A percentile compares a stretch with the other conserved stretches of the same genome.
Evolutionary conservation across 1,140 invertebrate species (phyloP).

Genomic region (Nasonia longicornis): DNA sequence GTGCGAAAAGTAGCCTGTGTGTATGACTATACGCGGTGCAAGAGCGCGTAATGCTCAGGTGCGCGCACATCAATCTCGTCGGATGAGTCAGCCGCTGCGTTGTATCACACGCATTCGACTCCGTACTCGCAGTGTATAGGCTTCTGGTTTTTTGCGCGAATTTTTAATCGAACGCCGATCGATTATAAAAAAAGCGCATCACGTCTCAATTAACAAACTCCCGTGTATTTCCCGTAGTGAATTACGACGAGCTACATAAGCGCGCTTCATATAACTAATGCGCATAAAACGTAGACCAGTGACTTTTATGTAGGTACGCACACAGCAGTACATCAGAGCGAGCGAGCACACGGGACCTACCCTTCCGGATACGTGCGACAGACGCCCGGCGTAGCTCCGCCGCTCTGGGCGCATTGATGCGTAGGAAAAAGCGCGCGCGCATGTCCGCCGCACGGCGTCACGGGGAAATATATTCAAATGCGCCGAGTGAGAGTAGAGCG

Average conservation of each 20-base stretch:
- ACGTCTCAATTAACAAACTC: background rate
- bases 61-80: constrained; percentile 57
- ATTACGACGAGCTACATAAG: background rate
- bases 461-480: constrained; percentile 53
- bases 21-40: background rate
- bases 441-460: constrained; percentile 48
- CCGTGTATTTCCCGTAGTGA: background rate
- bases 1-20: background rate
- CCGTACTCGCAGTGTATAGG: constrained; percentile 25
- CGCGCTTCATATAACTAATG: background rate
- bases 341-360: constrained; percentile 5
- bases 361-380: constrained; percentile 37
- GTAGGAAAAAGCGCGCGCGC: constrained; percentile 54
- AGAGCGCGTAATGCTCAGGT: constrained; percentile 39
- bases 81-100: constrained; percentile 52
- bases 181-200: background rate
- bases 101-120: background rate
- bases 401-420: constrained; percentile 48
- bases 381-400: constrained; percentile 18
- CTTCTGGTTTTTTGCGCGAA: constrained; percentile 28
- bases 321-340: background rate
- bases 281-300: background rate
- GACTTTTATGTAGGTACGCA: too few relatives aligned
- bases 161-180: constrained; percentile 23
- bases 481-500: background rate